These are phyloP conservation scores for Clusia tigrina DNA, from an alignment of 2,888 invertebrate species.

Conservation along the genomic window DNA sequence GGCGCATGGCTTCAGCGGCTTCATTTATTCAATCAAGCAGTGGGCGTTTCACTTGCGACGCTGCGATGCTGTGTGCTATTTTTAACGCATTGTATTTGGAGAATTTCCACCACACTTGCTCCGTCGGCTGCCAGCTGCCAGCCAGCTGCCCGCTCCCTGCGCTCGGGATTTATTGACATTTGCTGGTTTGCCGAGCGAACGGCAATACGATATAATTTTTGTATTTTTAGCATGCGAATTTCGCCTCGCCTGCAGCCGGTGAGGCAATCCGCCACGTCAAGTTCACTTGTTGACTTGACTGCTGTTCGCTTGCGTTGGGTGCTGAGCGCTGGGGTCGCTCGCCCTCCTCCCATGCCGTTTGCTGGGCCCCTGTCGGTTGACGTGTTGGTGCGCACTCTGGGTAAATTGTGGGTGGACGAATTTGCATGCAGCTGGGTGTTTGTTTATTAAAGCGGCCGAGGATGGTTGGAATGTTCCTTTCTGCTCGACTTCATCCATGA, in stretches of 20 bases:
- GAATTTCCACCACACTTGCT: neutral
- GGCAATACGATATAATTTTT: neutral
- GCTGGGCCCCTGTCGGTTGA: no score
- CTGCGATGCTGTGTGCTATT: neutral
- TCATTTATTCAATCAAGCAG: constrained; percentile 8
- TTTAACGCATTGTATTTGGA: neutral
- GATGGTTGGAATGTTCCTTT: neutral
- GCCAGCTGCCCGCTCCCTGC: neutral
- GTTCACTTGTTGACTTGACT: constrained; percentile 44
- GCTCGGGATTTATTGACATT: neutral
- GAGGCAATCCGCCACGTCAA: constrained; percentile 21
- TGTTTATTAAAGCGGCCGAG: neutral
- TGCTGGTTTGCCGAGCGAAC: neutral
- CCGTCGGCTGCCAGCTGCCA: constrained; percentile 3
- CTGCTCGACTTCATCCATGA: neutral
- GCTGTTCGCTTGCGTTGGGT: neutral
- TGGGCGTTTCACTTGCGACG: neutral
- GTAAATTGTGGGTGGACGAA: neutral
- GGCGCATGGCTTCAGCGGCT: neutral
- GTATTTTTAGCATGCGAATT: neutral
- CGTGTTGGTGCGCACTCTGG: no score
- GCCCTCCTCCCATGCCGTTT: no score
- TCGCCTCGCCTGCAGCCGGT: constrained; percentile 9
- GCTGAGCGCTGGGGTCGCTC: constrained; percentile 10
- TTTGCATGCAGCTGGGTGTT: neutral